Percentiles rank a stretch among this genome's conserved stretches.
phyloP scores from a whole-genome alignment of 2,113 vertebrate genomes.

The Anser brachyrhynchus region DNA sequence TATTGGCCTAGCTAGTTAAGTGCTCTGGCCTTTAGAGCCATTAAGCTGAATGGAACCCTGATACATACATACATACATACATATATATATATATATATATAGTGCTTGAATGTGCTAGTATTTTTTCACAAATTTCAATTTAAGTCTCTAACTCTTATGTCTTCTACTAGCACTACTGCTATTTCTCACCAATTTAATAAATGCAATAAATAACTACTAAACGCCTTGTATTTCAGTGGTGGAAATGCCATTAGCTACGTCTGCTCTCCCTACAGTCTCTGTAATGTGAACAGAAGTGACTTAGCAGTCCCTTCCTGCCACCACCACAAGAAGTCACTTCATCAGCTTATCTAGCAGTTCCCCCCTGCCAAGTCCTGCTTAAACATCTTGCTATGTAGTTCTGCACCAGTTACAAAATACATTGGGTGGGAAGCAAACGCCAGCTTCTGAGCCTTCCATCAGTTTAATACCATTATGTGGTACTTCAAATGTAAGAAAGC shows the following conservation, averaged over 20 bases:
- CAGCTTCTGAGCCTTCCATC: background rate
- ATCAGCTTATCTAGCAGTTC: background rate
- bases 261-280: background rate
- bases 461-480: background rate
- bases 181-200: background rate
- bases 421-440: background rate
- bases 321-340: background rate
- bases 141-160: background rate
- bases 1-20: background rate
- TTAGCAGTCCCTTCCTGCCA: background rate
- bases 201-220: background rate
- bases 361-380: background rate
- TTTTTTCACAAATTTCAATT: background rate
- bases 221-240: background rate
- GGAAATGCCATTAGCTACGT: background rate
- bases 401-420: slow-evolving; percentile 28
- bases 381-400: slow-evolving; percentile 27
- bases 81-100: no score
- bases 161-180: background rate
- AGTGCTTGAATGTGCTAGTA: background rate
- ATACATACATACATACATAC: background rate
- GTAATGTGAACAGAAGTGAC: background rate
- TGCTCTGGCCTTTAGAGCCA: background rate
- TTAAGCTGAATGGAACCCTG: background rate
- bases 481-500: background rate